Evolutionary conservation across 1,140 invertebrate genomes (phyloP).

Genomic region (Drosophila bipectinata): DNA sequence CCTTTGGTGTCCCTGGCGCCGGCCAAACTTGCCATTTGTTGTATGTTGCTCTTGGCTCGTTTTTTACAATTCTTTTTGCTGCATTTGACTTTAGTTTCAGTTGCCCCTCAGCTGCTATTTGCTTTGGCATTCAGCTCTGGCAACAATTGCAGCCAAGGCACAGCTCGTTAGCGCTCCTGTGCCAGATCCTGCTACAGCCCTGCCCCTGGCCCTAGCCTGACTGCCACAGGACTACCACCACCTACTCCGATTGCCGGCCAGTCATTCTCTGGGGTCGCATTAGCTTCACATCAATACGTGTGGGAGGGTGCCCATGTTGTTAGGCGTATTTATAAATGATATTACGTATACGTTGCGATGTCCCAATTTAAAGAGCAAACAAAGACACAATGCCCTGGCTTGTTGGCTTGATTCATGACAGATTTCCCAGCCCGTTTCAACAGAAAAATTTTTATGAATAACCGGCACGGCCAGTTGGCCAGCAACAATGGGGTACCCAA

Average conservation of each 20-base stretch:
- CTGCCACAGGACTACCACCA: neutral
- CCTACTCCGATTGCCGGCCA: constrained; percentile 23
- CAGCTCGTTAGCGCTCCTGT: constrained; percentile 73
- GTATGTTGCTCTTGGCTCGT: constrained; percentile 30
- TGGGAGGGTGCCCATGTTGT: constrained; percentile 47
- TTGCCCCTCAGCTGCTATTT: constrained; percentile 75
- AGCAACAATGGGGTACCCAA: constrained; percentile 5
- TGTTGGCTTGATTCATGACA: constrained; percentile 9
- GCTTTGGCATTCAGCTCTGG: constrained; percentile 80
- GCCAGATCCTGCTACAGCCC: constrained; percentile 12
- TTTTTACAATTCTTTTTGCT: constrained; percentile 50
- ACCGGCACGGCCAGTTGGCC: neutral
- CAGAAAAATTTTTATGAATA: constrained; percentile 18
- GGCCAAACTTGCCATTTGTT: constrained; percentile 41
- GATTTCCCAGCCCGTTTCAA: neutral
- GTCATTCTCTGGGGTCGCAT: constrained; percentile 76
- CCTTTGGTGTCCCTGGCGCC: constrained; percentile 33
- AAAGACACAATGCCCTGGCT: constrained; percentile 31
- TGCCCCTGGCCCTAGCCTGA: neutral
- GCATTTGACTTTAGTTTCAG: constrained; percentile 76
- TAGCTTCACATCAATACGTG: constrained; percentile 75
- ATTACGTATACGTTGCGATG: constrained; percentile 69
- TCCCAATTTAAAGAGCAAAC: constrained; percentile 70
- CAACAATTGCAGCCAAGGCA: constrained; percentile 81
- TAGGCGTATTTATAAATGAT: constrained; percentile 80